These are phyloP conservation scores for Phaenicophaeus curvirostris DNA, from an alignment of 2,797 vertebrate species.

Conservation along the genomic window DNA sequence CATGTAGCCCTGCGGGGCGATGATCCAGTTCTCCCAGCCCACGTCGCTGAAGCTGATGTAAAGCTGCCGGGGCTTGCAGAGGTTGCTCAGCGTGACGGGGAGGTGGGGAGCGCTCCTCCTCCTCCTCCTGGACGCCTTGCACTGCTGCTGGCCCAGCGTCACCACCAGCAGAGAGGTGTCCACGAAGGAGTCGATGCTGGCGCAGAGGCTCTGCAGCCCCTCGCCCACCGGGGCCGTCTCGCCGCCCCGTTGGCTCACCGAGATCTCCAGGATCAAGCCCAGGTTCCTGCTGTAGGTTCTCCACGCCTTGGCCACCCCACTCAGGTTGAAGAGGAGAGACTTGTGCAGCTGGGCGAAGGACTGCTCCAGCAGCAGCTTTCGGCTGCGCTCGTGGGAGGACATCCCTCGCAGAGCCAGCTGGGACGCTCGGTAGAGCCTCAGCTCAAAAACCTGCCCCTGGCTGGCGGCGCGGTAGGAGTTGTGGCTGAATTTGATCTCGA, in stretches of 20 bases:
- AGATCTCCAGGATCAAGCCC: conserved; percentile 81
- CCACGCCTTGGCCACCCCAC: conserved; percentile 72
- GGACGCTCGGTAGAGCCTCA: conserved; percentile 79
- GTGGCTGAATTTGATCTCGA: conserved; percentile 84
- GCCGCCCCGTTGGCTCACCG: background rate
- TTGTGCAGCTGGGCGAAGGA: conserved; percentile 72
- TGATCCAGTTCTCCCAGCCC: conserved; percentile 97
- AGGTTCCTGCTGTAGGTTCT: conserved; percentile 69
- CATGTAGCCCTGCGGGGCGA: conserved; percentile 94
- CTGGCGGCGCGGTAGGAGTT: conserved; percentile 25
- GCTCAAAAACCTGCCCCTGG: conserved; percentile 66
- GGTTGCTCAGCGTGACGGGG: conserved; percentile 68
- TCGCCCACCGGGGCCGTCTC: accelerated
- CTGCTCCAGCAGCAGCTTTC: conserved; percentile 79
- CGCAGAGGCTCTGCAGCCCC: background rate
- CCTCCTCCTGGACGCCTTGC: conserved; percentile 73
- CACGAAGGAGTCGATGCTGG: conserved; percentile 50
- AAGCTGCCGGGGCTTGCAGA: conserved; percentile 87
- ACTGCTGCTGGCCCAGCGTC: conserved; percentile 84
- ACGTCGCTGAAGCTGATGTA: conserved; percentile 94
- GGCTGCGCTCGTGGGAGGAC: conserved; percentile 38
- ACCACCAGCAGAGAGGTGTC: conserved; percentile 84
- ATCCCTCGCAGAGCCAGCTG: conserved; percentile 69
- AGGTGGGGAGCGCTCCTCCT: conserved; percentile 7
- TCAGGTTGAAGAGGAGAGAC: conserved; percentile 83